Evolutionary conservation across 1,140 invertebrate genomes (phyloP), one percentile per base, ranked within the genome.

Genomic region (Meloidogyne hapla): DNA sequence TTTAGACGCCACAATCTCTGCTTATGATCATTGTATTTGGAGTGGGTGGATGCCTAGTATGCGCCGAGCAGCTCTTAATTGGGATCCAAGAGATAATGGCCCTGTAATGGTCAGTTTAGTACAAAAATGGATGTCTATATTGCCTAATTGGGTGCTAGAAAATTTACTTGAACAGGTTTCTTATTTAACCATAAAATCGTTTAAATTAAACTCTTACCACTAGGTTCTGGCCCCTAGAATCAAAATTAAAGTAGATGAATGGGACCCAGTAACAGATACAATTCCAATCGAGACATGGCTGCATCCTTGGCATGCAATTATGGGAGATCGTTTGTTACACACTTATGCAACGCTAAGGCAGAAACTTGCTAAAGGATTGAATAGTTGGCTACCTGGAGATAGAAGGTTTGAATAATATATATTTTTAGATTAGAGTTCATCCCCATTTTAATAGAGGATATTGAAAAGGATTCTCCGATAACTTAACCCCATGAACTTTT

Each of bases 251-350:
- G 82, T 85, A 1, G 78, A 82, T 33, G 90, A 91, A 38, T 99
- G 96, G 96, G 94, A 98, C 90, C 96, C 96, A 0, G 89, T 95
- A 0, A 93, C 92, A 0, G 96, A 98, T 85, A 93, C 92, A 0
- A 91, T 96, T 71, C 95, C 95, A 2, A 93, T 98, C 79, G 95
- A 98, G 88, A 91, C 92, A 9, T 99, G 96, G 96, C 91, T 98
- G 74, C 92, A 96, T 88, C 96, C 96, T 0, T 99, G 96, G 96
- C 90, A 94, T 56, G 91, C 92, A 9, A 86, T 93, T 26, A 90
- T 94, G 87, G 90, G 91, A 1, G 88, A 90, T 79, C 89, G 91
- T 65, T 88, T 98, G 82, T 92, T 94, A 81, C 91, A 91, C 1
- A 91, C 97, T 9, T 98, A 95, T 89, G 93, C 94, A n/a, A 91